Evolutionary conservation across 1,140 invertebrate genomes (phyloP).

Genomic region (Cotesia chilonis): DNA sequence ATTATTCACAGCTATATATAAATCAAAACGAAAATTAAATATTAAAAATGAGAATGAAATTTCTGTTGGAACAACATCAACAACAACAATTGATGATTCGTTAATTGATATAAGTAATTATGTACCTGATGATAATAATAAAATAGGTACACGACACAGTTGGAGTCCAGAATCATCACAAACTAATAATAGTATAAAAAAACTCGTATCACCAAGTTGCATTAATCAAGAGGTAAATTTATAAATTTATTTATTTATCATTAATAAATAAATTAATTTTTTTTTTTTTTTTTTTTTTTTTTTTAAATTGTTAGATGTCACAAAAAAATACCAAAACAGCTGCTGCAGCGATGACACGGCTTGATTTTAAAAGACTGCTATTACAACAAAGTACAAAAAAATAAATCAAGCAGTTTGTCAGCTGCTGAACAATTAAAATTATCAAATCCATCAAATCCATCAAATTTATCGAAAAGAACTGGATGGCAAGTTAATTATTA

Average conservation of each 20-base stretch:
- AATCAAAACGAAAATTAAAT: conserved; percentile 78
- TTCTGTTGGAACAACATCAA: no score
- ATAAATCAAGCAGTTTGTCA: conserved; percentile 73
- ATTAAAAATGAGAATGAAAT: conserved; percentile 64
- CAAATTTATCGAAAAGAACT: conserved; percentile 57
- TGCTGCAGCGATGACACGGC: conserved; percentile 70
- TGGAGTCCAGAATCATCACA: conserved; percentile 61
- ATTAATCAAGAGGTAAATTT: conserved; percentile 34
- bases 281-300: background rate
- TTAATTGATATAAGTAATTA: background rate
- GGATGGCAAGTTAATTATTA: conserved; percentile 69
- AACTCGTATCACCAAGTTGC: conserved; percentile 45
- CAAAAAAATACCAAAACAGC: conserved; percentile 43
- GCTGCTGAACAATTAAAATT: conserved; percentile 85
- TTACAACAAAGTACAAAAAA: conserved; percentile 75
- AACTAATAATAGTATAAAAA: conserved; percentile 38
- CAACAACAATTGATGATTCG: background rate
- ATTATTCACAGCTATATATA: conserved; percentile 79
- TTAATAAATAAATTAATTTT: background rate
- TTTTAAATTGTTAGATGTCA: conserved; percentile 50
- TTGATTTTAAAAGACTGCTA: conserved; percentile 84
- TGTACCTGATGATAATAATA: background rate
- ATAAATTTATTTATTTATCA: conserved; percentile 26
- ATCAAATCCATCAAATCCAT: conserved; percentile 66
- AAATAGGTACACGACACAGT: conserved; percentile 56